Evolutionary conservation across 2,888 invertebrate species (phyloP).

Genomic region (Hipparchia semele): DNA sequence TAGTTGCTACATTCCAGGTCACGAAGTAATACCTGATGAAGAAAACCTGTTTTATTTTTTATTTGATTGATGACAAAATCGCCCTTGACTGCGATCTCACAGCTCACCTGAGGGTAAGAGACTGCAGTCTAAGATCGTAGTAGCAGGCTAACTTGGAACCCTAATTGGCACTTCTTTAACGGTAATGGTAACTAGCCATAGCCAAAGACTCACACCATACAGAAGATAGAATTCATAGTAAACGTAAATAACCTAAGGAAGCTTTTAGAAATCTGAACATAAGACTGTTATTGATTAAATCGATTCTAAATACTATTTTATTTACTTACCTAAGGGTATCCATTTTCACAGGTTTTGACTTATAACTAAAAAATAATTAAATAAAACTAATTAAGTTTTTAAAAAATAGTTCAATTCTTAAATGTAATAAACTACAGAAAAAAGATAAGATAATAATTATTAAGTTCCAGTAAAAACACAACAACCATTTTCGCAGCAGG

Average conservation of each 20-base stretch:
- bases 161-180: no score
- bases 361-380: not conserved
- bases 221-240: no score
- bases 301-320: conserved; percentile 10
- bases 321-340: conserved; percentile 39
- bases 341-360: conserved; percentile 31
- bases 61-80: no score
- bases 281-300: no score
- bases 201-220: no score
- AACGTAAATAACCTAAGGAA: not conserved
- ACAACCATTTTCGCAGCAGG: conserved; percentile 20
- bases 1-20: conserved; percentile 96
- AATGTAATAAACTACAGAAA: conserved; percentile 1
- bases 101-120: no score
- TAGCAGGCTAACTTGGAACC: no score
- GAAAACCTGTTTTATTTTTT: conserved; percentile 20
- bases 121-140: no score
- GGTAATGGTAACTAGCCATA: no score
- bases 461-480: conserved; percentile 21
- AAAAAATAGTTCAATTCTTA: not conserved
- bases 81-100: no score
- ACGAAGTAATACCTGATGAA: conserved; percentile 88
- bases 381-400: not conserved
- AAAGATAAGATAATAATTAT: conserved; percentile 31
- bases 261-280: conserved; percentile 9